Percentiles rank a stretch among this genome's conserved stretches.
These are phyloP conservation scores for Schrankia costaestrigalis DNA, from an alignment of 2,888 invertebrate genomes.

Conservation along the genomic window DNA sequence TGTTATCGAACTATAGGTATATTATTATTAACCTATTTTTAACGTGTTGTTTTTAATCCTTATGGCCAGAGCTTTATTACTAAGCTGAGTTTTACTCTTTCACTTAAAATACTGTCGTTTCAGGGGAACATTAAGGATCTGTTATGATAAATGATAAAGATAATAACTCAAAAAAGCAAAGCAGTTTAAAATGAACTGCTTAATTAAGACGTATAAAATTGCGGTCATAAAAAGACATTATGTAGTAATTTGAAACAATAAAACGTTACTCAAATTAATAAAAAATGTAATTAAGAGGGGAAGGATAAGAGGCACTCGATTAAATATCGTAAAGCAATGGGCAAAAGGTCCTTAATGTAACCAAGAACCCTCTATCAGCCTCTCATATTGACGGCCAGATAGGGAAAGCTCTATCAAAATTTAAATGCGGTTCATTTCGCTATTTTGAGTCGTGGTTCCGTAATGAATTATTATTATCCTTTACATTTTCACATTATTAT, in stretches of 20 bases:
- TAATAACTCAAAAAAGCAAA: too few relatives aligned
- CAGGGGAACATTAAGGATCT: too few relatives aligned
- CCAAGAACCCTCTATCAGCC: slow-evolving; percentile 39
- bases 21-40: too few relatives aligned
- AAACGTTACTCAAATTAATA: slow-evolving; percentile 33
- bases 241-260: slow-evolving; percentile 19
- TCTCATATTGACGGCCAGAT: slow-evolving; percentile 50
- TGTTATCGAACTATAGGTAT: too few relatives aligned
- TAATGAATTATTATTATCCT: slow-evolving; percentile 52
- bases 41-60: too few relatives aligned
- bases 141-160: too few relatives aligned
- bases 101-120: too few relatives aligned
- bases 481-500: slow-evolving; percentile 39
- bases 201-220: too few relatives aligned
- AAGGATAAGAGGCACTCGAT: slow-evolving; percentile 37
- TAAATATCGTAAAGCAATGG: slow-evolving; percentile 49
- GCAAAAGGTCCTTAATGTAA: slow-evolving; percentile 40
- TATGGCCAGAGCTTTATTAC: too few relatives aligned
- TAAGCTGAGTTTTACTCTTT: too few relatives aligned
- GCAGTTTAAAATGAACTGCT: too few relatives aligned
- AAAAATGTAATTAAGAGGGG: slow-evolving; percentile 31
- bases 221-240: too few relatives aligned
- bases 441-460: slow-evolving; percentile 34
- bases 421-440: slow-evolving; percentile 51
- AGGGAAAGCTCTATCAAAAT: slow-evolving; percentile 50